These are phyloP conservation scores for Phocides pigmalion DNA, from an alignment of 1,140 invertebrate genomes.

Conservation along the genomic window DNA sequence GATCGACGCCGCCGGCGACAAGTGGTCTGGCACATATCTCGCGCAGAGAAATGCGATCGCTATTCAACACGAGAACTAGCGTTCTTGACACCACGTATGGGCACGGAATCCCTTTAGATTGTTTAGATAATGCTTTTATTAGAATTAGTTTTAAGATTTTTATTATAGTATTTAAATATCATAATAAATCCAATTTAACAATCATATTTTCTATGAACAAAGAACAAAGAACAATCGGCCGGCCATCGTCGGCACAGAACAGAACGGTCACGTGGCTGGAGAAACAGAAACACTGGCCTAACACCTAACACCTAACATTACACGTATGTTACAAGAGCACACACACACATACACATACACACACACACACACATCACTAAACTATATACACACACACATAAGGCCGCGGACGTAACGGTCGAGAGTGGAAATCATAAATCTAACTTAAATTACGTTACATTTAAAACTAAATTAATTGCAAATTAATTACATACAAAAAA, in stretches of 20 bases:
- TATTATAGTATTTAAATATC: not conserved
- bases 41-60: too few species aligned
- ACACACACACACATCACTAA: conserved; percentile 19
- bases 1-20: too few species aligned
- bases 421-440: not conserved
- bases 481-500: conserved; percentile 37
- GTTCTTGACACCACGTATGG: too few species aligned
- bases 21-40: too few species aligned
- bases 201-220: not conserved
- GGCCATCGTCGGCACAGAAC: not conserved
- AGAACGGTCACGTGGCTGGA: conserved; percentile 12
- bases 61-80: too few species aligned
- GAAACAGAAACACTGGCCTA: conserved; percentile 23
- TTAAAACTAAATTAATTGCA: conserved; percentile 25
- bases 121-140: too few species aligned
- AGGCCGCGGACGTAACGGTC: conserved; percentile 36
- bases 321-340: conserved; percentile 11
- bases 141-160: too few species aligned
- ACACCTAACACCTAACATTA: conserved; percentile 8
- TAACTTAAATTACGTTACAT: conserved; percentile 3
- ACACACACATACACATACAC: conserved; percentile 22
- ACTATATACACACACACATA: conserved; percentile 39
- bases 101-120: too few species aligned
- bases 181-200: not conserved
- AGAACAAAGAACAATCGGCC: not conserved